Evolutionary conservation across 2,113 vertebrate genomes (phyloP).

Genomic region (Ptilorrhoa leucosticta): DNA sequence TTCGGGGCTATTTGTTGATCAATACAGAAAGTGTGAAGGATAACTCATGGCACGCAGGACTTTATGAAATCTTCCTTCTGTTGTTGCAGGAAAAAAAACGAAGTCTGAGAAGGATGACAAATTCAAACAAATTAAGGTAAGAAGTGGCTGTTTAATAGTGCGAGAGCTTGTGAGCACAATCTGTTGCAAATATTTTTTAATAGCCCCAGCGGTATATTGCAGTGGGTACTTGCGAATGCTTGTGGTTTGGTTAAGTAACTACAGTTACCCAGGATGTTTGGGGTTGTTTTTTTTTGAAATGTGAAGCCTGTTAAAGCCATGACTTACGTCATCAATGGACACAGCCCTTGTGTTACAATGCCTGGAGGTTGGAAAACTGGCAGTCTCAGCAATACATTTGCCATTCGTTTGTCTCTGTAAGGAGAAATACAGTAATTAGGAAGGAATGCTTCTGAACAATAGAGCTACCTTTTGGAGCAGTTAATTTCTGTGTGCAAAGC

Average conservation of each 20-base stretch:
- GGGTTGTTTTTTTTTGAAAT: neutral
- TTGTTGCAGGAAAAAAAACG: slow-evolving; percentile 76
- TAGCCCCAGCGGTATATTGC: neutral
- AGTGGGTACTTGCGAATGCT: neutral
- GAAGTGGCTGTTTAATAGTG: neutral
- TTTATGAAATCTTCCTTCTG: slow-evolving; percentile 30
- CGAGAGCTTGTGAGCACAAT: neutral
- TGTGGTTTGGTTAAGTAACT: slow-evolving; percentile 37
- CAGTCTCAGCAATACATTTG: neutral
- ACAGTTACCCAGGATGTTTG: neutral
- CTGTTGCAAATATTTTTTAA: neutral
- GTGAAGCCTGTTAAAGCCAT: neutral
- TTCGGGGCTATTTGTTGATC: neutral
- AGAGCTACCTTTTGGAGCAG: slow-evolving; percentile 1
- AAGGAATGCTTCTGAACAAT: slow-evolving; percentile 20
- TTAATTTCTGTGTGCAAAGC: neutral
- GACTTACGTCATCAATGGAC: slow-evolving; percentile 8
- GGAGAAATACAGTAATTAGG: slow-evolving; percentile 8
- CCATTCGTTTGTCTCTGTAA: slow-evolving; percentile 14
- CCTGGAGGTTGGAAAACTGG: slow-evolving; percentile 43
- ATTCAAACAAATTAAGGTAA: slow-evolving; percentile 81
- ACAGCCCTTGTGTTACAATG: neutral
- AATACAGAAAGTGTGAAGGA: neutral
- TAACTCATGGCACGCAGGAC: neutral
- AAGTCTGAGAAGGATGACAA: slow-evolving; percentile 80